These are phyloP conservation scores for Epizoanthus stellaris DNA, from an alignment of 92 coral and sea anemone genomes.

Conservation along the genomic window DNA sequence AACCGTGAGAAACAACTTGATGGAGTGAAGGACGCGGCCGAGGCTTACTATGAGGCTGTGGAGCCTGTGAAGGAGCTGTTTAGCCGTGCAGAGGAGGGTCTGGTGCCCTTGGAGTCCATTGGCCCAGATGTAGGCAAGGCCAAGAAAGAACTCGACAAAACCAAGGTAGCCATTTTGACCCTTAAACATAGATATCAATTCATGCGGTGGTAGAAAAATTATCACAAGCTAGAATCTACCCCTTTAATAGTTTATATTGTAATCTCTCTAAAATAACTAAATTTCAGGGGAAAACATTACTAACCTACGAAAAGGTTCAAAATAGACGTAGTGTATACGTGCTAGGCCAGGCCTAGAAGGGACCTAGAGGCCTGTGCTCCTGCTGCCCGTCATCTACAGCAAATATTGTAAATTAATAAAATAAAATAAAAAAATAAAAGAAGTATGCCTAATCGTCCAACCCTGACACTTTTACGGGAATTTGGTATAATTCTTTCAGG, in stretches of 20 bases:
- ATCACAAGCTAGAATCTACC: not conserved
- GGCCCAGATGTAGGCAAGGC: constrained; percentile 84
- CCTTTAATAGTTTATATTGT: not conserved
- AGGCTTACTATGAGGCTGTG: constrained; percentile 77
- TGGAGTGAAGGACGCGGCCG: constrained; percentile 76
- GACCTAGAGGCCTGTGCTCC: no score
- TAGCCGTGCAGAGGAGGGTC: constrained; percentile 80
- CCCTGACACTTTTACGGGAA: no score
- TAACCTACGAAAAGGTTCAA: no score
- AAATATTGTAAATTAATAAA: no score
- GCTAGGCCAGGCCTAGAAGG: no score
- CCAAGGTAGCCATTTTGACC: constrained; percentile 63
- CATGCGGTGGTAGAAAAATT: not conserved
- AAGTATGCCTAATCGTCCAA: no score
- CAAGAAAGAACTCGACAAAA: constrained; percentile 78
- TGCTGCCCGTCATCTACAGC: no score
- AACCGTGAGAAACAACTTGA: constrained; percentile 71
- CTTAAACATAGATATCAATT: not conserved
- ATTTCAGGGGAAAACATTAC: no score
- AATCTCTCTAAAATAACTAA: no score
- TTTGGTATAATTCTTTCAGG: no score
- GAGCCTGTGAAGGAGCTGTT: constrained; percentile 81
- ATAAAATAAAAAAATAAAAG: no score
- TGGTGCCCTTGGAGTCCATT: constrained; percentile 67
- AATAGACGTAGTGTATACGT: no score